Conservation (phyloP, 2,888 invertebrate genomes). For the Drosophila cognata region DNA sequence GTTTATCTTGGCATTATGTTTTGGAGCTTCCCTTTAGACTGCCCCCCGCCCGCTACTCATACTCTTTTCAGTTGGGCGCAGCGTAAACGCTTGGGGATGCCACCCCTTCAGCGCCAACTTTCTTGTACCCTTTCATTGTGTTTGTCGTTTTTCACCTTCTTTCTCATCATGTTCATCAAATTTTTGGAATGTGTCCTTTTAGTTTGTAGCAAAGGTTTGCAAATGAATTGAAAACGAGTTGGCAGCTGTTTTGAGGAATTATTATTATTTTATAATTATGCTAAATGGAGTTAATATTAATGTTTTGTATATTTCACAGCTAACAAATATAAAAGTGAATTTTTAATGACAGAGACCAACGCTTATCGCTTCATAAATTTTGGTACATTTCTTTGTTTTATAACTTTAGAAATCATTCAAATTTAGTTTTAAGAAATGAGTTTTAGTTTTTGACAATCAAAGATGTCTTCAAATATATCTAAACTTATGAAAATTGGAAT, state of each 20-base stretch:
- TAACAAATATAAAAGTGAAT: neutral
- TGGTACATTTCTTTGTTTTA: neutral
- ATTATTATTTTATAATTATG: neutral
- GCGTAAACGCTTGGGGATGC: neutral
- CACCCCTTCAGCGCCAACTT: slow-evolving; percentile 21
- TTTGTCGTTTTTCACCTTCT: slow-evolving; percentile 3
- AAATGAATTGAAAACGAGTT: neutral
- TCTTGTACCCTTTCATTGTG: slow-evolving; percentile 11
- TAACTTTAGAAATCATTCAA: neutral
- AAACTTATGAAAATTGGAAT: neutral
- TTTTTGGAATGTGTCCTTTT: neutral
- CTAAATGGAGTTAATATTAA: neutral
- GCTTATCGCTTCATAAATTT: neutral
- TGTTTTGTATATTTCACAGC: neutral
- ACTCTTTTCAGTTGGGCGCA: neutral
- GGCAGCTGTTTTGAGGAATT: rapidly evolving
- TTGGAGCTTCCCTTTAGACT: slow-evolving; percentile 27
- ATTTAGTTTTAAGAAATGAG: neutral
- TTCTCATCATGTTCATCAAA: neutral
- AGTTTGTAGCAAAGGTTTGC: neutral
- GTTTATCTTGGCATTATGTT: slow-evolving; percentile 63
- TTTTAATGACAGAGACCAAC: neutral
- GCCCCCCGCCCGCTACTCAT: neutral
- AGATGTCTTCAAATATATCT: neutral
- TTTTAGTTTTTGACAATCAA: neutral